Evolutionary conservation across 2,888 invertebrate species (phyloP).

Genomic region (Galerucella nymphaeae): DNA sequence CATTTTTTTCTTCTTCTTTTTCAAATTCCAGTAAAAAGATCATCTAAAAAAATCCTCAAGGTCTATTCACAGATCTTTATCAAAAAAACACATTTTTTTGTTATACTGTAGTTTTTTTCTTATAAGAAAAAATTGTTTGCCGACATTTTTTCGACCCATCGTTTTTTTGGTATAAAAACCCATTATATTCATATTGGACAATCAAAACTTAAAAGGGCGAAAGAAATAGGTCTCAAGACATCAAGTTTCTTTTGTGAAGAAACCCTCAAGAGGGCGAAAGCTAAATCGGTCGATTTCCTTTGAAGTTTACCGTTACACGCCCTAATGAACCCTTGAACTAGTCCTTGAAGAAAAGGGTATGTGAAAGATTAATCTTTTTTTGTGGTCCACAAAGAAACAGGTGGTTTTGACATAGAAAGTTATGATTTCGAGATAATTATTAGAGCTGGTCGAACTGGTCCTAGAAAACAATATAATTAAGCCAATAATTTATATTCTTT

Average conservation of each 20-base stretch:
- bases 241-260: conserved; percentile 24
- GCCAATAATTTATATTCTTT: not conserved
- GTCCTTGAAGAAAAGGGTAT: conserved; percentile 44
- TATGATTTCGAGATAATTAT: conserved; percentile 21
- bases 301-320: conserved; percentile 48
- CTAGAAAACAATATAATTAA: not conserved
- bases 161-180: conserved; percentile 6
- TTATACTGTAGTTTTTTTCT: not conserved
- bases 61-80: not conserved
- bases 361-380: conserved; percentile 45
- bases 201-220: conserved; percentile 17
- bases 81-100: conserved; percentile 4
- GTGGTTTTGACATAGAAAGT: conserved; percentile 26
- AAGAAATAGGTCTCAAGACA: conserved; percentile 29
- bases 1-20: not conserved
- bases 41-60: not conserved
- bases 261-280: conserved; percentile 31
- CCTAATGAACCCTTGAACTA: conserved; percentile 48
- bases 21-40: not conserved
- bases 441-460: not conserved
- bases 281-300: conserved; percentile 38
- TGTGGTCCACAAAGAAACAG: conserved; percentile 30
- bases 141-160: conserved; percentile 10
- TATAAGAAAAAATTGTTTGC: conserved; percentile 1
- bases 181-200: conserved; percentile 24